phyloP scores from a whole-genome alignment of 35 echinoderm and acorn worm species.

The Eucidaris tribuloides region DNA sequence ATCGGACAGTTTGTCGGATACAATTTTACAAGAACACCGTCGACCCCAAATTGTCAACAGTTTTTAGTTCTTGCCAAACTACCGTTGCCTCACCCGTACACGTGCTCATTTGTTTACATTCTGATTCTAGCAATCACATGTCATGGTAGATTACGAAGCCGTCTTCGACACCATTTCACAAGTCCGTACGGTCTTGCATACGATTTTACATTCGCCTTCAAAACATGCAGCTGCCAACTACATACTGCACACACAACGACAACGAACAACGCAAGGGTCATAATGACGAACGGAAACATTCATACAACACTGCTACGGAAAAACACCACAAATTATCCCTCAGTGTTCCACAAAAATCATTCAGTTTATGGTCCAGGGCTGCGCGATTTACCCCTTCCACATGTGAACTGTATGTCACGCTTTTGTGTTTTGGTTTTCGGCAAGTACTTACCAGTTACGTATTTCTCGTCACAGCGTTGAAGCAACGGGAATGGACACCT shows the following conservation, averaged over 20 bases:
- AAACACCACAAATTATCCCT: not conserved
- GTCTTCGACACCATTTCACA: too few species aligned
- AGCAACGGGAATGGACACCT: constrained; percentile 76
- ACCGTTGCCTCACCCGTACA: too few species aligned
- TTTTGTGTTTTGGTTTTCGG: constrained; percentile 59
- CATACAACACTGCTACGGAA: not conserved
- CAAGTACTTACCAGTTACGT: constrained; percentile 71
- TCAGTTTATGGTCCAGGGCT: not conserved
- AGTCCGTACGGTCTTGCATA: too few species aligned
- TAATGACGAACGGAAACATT: not conserved
- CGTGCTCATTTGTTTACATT: too few species aligned
- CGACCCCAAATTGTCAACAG: too few species aligned
- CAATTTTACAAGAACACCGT: too few species aligned
- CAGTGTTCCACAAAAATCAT: constrained; percentile 3
- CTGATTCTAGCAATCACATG: too few species aligned
- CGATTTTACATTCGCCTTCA: too few species aligned
- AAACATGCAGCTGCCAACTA: too few species aligned
- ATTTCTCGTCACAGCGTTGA: constrained; percentile 71
- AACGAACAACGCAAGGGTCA: constrained; percentile 10
- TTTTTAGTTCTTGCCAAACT: too few species aligned
- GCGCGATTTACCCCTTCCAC: constrained; percentile 25
- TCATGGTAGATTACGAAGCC: too few species aligned
- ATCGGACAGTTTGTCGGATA: too few species aligned
- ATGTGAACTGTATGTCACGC: constrained; percentile 38
- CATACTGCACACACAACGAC: constrained; percentile 12